These are phyloP conservation scores for Beaufortia kweichowensis DNA, from an alignment of 2,113 vertebrate genomes.

Conservation along the genomic window DNA sequence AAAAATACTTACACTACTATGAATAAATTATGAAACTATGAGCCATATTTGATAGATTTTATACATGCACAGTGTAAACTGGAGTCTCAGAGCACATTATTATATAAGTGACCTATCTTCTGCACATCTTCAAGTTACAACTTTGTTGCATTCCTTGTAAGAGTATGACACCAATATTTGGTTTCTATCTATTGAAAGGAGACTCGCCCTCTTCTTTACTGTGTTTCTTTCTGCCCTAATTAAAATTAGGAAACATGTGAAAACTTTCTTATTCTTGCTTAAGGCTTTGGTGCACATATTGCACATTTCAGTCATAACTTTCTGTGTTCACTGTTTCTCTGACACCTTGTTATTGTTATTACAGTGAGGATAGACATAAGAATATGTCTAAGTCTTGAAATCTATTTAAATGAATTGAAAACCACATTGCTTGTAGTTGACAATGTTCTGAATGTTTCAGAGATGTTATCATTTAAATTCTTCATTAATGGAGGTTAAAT, in stretches of 20 bases:
- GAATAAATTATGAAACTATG: no score
- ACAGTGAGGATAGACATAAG: background rate
- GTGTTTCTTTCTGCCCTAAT: conserved; percentile 18
- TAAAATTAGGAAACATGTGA: conserved; percentile 20
- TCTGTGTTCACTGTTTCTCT: background rate
- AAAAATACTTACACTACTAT: no score
- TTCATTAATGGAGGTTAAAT: background rate
- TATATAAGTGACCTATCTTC: conserved; percentile 21
- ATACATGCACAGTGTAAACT: no score
- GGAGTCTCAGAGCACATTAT: background rate
- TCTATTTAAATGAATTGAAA: background rate
- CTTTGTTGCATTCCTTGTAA: conserved; percentile 10
- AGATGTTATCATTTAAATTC: conserved; percentile 2
- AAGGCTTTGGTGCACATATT: conserved; percentile 4
- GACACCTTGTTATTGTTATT: background rate
- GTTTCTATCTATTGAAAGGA: conserved; percentile 34
- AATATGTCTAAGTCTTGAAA: background rate
- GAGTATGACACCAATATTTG: background rate
- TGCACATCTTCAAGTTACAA: conserved; percentile 18
- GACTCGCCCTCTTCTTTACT: background rate
- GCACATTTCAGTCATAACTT: background rate
- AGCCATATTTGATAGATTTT: no score
- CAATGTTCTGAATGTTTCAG: conserved; percentile 4
- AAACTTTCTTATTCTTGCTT: background rate
- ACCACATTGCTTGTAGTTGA: background rate